Base-by-base conservation (phyloP, 2,113 vertebrate species). In the Microtus richardsoni region DNA sequence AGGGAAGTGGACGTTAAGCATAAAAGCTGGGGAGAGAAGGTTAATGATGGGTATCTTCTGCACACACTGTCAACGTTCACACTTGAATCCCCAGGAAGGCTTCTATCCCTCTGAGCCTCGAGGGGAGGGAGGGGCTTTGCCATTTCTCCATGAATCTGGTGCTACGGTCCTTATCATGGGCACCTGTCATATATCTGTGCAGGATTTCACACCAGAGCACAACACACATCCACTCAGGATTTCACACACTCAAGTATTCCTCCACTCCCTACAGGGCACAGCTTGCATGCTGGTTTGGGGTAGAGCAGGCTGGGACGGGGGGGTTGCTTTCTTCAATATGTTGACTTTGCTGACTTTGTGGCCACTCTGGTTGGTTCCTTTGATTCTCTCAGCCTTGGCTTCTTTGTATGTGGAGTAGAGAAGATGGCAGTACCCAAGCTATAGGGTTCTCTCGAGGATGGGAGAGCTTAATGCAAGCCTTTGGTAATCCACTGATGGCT, bases 251-350 rank as follows among this genome's bases (percentile, higher is more conserved):
- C 12, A 58, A 39, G 58, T 39, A 4, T 39, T 62, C 39, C 3
- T 82, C 54, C 24, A 39, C n/a, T 62, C 54, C 54, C 79, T 39
- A 44, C 26, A 44, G 26, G 58, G 4, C 3, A 0, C 26, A 11
- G 17, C 5, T 3, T 6, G 0, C 22, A 60, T 30, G 0, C 36
- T 7, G 68, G 21, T 9, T 3, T 41, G 1, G 3, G 84, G 28
- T 0, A 3, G 36, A 4, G 22, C 28, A 17, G 33, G 44, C 6
- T 22, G 13, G 44, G 68, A 28, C 5, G 10, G 8, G 39, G 13
- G 21, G 33, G 62, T 24, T 26, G 7, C 52, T 60, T 19, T 9
- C 5, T 49, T 52, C 24, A 41, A 41, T 36, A 82, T 3, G 16
- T 66, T 64, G 41, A 41, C 6, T 87, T 33, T 44, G 22, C 75